phyloP scores from a whole-genome alignment of 2,888 invertebrate genomes.

The Diarsia dahlii region DNA sequence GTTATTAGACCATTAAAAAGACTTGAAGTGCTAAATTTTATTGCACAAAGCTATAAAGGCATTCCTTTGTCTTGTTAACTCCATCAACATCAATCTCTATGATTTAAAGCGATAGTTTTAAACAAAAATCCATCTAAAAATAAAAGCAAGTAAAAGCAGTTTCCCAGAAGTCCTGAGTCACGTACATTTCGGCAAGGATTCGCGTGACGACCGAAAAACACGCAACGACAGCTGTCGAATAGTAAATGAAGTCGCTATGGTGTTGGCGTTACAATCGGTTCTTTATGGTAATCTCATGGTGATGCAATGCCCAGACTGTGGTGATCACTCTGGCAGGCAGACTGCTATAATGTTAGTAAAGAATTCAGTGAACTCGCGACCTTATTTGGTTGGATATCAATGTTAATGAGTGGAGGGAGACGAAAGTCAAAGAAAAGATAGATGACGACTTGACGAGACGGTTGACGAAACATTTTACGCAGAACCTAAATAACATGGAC shows the following conservation, averaged over 20 bases:
- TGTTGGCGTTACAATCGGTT: conserved; percentile 70
- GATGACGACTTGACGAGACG: no score
- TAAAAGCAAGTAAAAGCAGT: conserved; percentile 17
- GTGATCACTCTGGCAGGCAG: conserved; percentile 20
- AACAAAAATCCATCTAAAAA: no score
- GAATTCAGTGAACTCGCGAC: neutral
- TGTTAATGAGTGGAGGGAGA: neutral
- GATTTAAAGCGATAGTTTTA: conserved; percentile 5
- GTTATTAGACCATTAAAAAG: neutral
- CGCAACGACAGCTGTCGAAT: conserved; percentile 77
- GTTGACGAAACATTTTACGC: neutral
- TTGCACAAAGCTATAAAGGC: neutral
- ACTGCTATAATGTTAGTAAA: neutral
- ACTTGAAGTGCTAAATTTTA: neutral
- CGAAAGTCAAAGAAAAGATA: neutral
- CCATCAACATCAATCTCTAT: neutral
- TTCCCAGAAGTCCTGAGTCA: conserved; percentile 35
- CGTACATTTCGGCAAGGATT: conserved; percentile 65
- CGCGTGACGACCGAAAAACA: conserved; percentile 73
- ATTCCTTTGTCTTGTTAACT: neutral
- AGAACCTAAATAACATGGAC: neutral
- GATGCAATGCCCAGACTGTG: conserved; percentile 52
- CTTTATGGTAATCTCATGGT: conserved; percentile 76
- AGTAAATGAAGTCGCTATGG: conserved; percentile 69
- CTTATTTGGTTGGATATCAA: neutral